Percentiles rank a stretch among this genome's conserved stretches.
Conservation (phyloP, 2,888 invertebrate species). For the Cistogaster globosa region DNA sequence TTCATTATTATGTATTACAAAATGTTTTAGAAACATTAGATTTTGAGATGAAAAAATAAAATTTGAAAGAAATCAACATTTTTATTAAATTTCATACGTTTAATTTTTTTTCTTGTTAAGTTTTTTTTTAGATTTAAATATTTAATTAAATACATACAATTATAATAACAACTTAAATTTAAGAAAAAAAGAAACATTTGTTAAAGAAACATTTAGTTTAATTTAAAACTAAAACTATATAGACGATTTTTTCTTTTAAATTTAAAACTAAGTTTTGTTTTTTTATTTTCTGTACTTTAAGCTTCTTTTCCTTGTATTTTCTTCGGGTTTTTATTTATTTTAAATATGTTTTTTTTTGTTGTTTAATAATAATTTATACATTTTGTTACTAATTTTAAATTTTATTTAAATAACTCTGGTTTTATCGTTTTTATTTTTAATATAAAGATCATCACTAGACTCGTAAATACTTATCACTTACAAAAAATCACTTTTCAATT, state of each 20-base stretch:
- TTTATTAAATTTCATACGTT: slow-evolving; percentile 41
- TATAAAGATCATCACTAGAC: slow-evolving; percentile 39
- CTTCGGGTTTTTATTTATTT: slow-evolving; percentile 26
- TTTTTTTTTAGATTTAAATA: slow-evolving; percentile 16
- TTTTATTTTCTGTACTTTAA: slow-evolving; percentile 36
- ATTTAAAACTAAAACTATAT: slow-evolving; percentile 59
- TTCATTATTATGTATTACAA: slow-evolving; percentile 60
- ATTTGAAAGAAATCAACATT: slow-evolving; percentile 61
- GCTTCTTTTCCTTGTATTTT: slow-evolving; percentile 45
- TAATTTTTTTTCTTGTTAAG: not conserved
- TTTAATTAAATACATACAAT: slow-evolving; percentile 52
- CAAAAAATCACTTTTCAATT: slow-evolving; percentile 71
- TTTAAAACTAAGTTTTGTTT: slow-evolving; percentile 39
- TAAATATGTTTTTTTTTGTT: slow-evolving; percentile 24
- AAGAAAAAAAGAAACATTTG: slow-evolving; percentile 14
- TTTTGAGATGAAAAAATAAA: slow-evolving; percentile 68
- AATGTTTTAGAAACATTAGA: slow-evolving; percentile 70
- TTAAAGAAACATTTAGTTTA: slow-evolving; percentile 31
- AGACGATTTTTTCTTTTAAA: slow-evolving; percentile 45
- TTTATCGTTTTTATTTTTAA: slow-evolving; percentile 11
- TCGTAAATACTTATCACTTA: slow-evolving; percentile 66
- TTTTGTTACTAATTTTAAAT: slow-evolving; percentile 48
- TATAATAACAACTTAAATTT: slow-evolving; percentile 53
- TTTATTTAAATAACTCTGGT: slow-evolving; percentile 52
- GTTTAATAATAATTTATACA: slow-evolving; percentile 57